Base-by-base conservation (phyloP, 2,888 invertebrate genomes). In the Zygothrica quintamaculata region DNA sequence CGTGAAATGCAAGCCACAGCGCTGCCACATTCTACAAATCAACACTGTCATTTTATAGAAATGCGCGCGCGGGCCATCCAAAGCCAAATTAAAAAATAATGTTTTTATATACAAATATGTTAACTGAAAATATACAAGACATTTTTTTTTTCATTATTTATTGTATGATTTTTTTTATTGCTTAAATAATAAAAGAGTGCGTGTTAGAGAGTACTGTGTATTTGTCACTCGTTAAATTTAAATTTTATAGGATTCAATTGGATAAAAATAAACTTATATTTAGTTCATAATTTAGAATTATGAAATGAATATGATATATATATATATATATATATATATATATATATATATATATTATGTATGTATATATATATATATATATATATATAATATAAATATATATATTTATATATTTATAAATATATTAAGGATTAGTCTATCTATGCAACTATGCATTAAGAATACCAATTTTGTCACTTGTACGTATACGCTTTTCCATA, bases 211-310 rank as follows among this genome's bases (percentile, higher is more conserved):
- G 73, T 74, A 57, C 52, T 59, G 65, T 61, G 71, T 57, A 43
- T 57, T 74, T 56, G 55, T 53, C 71, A 72, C 75, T 65, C 72
- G 52, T 50, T 71, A 57, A 64, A 60, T 68, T 77, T 56, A 74
- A 84, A 84, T 79, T 80, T 78, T 88, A 89, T 89, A 89, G 89
- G 89, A 89, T 89, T 89, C 88, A 88, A 85, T 88, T 88, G 86
- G 82, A 80, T 86, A 86, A 75, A 78, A 74, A 81, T 86, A 86
- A 70, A 71, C 78, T 82, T 79, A 78, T 12, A 68, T 46, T 62
- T 51, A 51, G 13, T 62, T 78, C 78, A 74, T 74, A 78, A 74
- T 78, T 78, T 78, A 64, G 34, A 75, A 75, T 77, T 68, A 75
- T 77, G 74, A 74, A 72, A 57, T 59, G 47, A 72, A 65, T 67